A percentile compares a stretch with the other conserved stretches of the same genome.
Conservation (phyloP, 2,797 vertebrate species). For the Mareca penelope region DNA sequence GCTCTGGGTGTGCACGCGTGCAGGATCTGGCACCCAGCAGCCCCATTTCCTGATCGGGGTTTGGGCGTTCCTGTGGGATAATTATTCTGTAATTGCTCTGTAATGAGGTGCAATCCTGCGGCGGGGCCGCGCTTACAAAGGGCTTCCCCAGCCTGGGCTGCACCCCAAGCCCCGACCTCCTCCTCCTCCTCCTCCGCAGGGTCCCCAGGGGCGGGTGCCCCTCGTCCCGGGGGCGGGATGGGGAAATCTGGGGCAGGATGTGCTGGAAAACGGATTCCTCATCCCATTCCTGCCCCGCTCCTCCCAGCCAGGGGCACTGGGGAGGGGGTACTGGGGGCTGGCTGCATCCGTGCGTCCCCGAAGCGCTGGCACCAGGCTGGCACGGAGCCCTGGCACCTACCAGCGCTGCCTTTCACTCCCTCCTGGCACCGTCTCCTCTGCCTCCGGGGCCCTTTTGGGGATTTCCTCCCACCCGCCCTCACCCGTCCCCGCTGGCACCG, state of each 20-base stretch:
- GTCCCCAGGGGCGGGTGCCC: fast-evolving
- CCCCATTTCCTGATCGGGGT: constrained; percentile 1
- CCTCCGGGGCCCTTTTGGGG: neutral
- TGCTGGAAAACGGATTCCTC: fast-evolving
- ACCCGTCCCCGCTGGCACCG: neutral
- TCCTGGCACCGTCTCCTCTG: constrained; percentile 5
- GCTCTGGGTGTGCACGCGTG: neutral
- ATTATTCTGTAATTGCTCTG: constrained; percentile 52
- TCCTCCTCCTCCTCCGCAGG: neutral
- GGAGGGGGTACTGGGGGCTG: neutral
- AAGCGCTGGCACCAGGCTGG: neutral
- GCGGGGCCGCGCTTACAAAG: neutral
- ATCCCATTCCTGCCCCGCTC: neutral
- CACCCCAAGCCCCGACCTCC: neutral
- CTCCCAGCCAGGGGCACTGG: neutral
- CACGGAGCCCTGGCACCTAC: neutral
- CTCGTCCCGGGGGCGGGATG: fast-evolving
- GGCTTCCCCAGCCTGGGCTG: neutral
- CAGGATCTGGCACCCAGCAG: neutral
- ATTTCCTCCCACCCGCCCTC: neutral
- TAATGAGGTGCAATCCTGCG: constrained; percentile 28
- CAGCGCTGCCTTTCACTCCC: constrained; percentile 16
- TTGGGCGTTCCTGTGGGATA: constrained; percentile 16
- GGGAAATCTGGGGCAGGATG: neutral
- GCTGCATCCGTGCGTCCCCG: neutral